Percentiles rank a stretch among this genome's conserved stretches.
phyloP scores from a whole-genome alignment of 1,140 invertebrate genomes.

The Patella vulgata region DNA sequence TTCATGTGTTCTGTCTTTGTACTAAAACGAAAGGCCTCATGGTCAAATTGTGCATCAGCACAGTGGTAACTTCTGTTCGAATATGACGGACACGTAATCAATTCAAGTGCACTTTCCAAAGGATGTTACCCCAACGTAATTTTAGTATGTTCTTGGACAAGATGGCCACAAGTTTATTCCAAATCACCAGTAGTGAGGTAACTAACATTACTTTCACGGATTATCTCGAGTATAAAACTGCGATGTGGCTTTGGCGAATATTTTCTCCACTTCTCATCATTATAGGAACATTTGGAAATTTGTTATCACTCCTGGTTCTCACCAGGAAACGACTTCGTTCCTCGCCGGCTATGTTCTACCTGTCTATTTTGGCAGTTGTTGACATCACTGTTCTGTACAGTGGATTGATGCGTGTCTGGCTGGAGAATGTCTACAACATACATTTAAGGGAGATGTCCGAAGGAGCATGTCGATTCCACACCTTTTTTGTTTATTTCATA shows the following conservation, averaged over 20 bases:
- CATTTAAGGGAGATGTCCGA: constrained; percentile 39
- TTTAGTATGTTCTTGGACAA: too few species aligned
- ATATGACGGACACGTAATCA: too few species aligned
- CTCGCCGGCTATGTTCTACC: constrained; percentile 52
- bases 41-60: too few species aligned
- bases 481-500: constrained; percentile 46
- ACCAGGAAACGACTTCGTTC: constrained; percentile 31
- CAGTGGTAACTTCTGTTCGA: too few species aligned
- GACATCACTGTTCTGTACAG: constrained; percentile 48
- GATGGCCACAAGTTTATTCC: too few species aligned
- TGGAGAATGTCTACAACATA: constrained; percentile 30
- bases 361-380: constrained; percentile 40
- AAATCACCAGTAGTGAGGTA: background rate
- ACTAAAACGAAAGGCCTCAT: too few species aligned
- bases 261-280: constrained; percentile 41
- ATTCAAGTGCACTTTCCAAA: too few species aligned
- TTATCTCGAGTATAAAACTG: constrained; percentile 26
- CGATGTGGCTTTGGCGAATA: constrained; percentile 37
- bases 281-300: constrained; percentile 50
- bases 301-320: constrained; percentile 48
- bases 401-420: constrained; percentile 46
- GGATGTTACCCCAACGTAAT: too few species aligned
- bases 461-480: constrained; percentile 45
- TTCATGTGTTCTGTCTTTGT: too few species aligned
- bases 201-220: constrained; percentile 9